Percentiles rank a stretch among this genome's conserved stretches.
phyloP scores from a whole-genome alignment of 2,888 invertebrate species.

The Helleia helle region DNA sequence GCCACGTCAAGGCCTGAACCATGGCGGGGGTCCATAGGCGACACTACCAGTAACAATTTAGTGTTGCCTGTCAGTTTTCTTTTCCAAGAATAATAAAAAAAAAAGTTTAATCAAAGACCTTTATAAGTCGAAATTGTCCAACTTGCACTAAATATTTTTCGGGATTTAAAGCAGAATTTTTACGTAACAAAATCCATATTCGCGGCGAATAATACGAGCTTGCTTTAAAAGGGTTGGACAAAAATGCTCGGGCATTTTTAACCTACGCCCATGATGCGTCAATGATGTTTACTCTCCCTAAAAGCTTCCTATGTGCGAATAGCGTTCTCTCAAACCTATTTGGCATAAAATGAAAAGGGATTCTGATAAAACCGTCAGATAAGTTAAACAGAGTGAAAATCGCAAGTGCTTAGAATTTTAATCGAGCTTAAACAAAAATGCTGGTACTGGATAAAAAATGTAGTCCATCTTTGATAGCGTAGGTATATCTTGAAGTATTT shows the following conservation, averaged over 20 bases:
- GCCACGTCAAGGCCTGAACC: too few species aligned
- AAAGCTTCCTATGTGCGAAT: slow-evolving; percentile 44
- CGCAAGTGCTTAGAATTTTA: background rate
- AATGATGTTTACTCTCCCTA: slow-evolving; percentile 61
- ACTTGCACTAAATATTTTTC: background rate
- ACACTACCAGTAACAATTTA: too few species aligned
- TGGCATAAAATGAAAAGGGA: slow-evolving; percentile 29
- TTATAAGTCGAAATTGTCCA: too few species aligned
- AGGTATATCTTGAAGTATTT: too few species aligned
- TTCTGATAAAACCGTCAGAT: slow-evolving; percentile 10
- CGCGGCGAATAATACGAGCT: slow-evolving; percentile 16
- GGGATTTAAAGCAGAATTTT: background rate
- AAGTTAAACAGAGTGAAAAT: slow-evolving; percentile 1
- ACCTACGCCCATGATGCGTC: slow-evolving; percentile 47
- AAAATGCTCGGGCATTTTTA: slow-evolving; percentile 47
- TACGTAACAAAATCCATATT: slow-evolving; percentile 8
- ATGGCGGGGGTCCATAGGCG: too few species aligned
- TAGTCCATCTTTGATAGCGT: too few species aligned
- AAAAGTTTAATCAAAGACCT: too few species aligned
- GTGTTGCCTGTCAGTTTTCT: too few species aligned
- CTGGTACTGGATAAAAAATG: too few species aligned
- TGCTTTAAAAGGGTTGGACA: slow-evolving; percentile 33
- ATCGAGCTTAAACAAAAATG: background rate
- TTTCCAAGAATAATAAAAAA: too few species aligned
- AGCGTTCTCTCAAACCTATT: slow-evolving; percentile 28